Percentiles rank a stretch among this genome's conserved stretches.
Evolutionary conservation across 2,113 vertebrate genomes (phyloP).

Genomic region (Xiphophorus maculatus): DNA sequence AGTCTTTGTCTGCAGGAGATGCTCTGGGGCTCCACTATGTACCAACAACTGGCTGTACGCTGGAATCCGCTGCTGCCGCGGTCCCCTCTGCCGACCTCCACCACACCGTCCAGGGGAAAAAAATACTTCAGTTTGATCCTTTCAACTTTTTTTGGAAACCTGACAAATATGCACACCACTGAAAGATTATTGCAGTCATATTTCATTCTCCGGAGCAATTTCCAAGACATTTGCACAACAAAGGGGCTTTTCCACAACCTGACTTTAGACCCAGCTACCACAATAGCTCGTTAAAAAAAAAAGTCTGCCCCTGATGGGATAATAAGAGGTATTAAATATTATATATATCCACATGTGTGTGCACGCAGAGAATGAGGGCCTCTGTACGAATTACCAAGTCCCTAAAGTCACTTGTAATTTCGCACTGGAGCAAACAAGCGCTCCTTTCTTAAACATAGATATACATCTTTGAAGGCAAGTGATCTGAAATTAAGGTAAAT

Average conservation of each 20-base stretch:
- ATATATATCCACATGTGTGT: slow-evolving; percentile 53
- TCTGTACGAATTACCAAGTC: slow-evolving; percentile 81
- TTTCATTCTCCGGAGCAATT: slow-evolving; percentile 91
- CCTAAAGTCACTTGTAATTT: slow-evolving; percentile 78
- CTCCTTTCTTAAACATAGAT: slow-evolving; percentile 75
- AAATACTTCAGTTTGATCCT: slow-evolving; percentile 89
- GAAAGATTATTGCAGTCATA: slow-evolving; percentile 95
- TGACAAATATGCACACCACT: slow-evolving; percentile 96
- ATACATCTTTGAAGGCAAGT: slow-evolving; percentile 58
- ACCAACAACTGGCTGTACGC: slow-evolving; percentile 92
- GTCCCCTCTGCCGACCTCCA: slow-evolving; percentile 90
- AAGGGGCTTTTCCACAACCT: slow-evolving; percentile 90
- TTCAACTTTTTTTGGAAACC: slow-evolving; percentile 94
- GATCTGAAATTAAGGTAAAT: slow-evolving; percentile 70
- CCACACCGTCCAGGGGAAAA: slow-evolving; percentile 88
- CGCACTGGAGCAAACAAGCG: slow-evolving; percentile 76
- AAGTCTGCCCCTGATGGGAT: slow-evolving; percentile 79
- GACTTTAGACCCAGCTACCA: slow-evolving; percentile 86
- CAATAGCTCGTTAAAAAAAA: slow-evolving; percentile 89
- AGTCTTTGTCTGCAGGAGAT: slow-evolving; percentile 91
- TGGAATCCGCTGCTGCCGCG: slow-evolving; percentile 84
- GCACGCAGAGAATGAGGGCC: slow-evolving; percentile 54
- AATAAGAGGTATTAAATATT: slow-evolving; percentile 82
- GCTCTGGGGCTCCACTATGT: slow-evolving; percentile 87
- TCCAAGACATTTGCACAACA: slow-evolving; percentile 93